These are phyloP conservation scores for Tipula confusa DNA, from an alignment of 2,888 invertebrate species.

Conservation along the genomic window DNA sequence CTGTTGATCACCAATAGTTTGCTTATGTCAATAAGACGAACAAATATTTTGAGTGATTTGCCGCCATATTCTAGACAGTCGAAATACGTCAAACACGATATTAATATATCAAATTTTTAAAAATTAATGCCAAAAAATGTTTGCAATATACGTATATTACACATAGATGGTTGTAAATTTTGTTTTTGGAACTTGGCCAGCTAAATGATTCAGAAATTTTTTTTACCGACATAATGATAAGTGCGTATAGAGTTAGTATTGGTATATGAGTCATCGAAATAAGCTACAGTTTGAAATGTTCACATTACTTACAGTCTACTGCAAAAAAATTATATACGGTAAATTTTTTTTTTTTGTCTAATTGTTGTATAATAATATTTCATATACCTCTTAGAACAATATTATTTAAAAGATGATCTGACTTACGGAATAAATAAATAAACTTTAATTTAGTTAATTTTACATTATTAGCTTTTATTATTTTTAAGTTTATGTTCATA, in stretches of 20 bases:
- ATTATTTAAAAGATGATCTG: background rate
- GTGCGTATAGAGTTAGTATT: background rate
- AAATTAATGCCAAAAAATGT: background rate
- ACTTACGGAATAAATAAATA: background rate
- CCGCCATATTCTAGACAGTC: background rate
- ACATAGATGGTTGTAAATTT: conserved; percentile 14
- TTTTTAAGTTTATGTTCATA: background rate
- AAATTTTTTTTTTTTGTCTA: background rate
- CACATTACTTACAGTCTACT: no score
- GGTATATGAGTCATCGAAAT: background rate
- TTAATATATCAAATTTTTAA: background rate
- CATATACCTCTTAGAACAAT: background rate
- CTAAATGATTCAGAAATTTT: background rate
- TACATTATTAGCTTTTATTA: no score
- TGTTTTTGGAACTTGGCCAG: background rate
- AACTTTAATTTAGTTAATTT: background rate
- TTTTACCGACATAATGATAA: background rate
- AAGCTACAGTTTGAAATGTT: background rate
- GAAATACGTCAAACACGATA: background rate
- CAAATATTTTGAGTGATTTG: background rate
- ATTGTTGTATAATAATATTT: background rate
- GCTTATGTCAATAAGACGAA: background rate
- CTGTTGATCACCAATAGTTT: background rate
- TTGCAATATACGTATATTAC: background rate
- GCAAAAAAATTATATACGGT: background rate